Percentiles rank a stretch among this genome's conserved stretches.
phyloP scores from a whole-genome alignment of 2,113 vertebrate genomes.

The Thalassoma bifasciatum region DNA sequence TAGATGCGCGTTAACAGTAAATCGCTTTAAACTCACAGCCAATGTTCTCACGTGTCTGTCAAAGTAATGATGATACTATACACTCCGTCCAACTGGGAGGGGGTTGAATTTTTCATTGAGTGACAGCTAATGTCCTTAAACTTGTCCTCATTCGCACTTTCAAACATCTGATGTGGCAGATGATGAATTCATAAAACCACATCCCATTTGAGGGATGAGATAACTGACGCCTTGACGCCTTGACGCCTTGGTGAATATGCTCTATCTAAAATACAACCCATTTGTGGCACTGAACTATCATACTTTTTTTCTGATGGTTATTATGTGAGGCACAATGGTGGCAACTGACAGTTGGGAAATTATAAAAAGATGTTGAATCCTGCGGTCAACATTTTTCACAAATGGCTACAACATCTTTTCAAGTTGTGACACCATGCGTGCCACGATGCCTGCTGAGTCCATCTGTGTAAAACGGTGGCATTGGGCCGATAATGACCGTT shows the following conservation, averaged over 20 bases:
- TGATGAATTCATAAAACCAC: background rate
- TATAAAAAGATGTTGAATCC: too few relatives aligned
- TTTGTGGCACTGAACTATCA: background rate
- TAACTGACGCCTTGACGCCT: background rate
- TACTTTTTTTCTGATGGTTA: background rate
- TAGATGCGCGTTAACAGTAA: conserved; percentile 40
- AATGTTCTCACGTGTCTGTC: conserved; percentile 20
- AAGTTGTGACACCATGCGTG: conserved; percentile 49
- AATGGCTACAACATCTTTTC: conserved; percentile 12
- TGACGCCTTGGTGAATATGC: background rate
- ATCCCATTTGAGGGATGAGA: background rate
- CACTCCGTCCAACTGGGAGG: background rate
- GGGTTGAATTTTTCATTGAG: background rate
- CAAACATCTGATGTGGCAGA: background rate
- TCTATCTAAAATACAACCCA: background rate
- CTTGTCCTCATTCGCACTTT: background rate
- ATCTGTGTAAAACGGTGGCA: conserved; percentile 63
- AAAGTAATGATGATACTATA: conserved; percentile 25
- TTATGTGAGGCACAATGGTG: background rate
- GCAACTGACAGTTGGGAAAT: background rate
- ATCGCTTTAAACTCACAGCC: conserved; percentile 31
- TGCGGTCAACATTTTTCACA: background rate
- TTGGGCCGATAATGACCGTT: conserved; percentile 14
- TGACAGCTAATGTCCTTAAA: background rate
- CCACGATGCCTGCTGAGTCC: conserved; percentile 51